Percentiles rank a stretch among this genome's conserved stretches.
Evolutionary conservation across 2,113 vertebrate genomes (phyloP).

Genomic region (Chionis minor): DNA sequence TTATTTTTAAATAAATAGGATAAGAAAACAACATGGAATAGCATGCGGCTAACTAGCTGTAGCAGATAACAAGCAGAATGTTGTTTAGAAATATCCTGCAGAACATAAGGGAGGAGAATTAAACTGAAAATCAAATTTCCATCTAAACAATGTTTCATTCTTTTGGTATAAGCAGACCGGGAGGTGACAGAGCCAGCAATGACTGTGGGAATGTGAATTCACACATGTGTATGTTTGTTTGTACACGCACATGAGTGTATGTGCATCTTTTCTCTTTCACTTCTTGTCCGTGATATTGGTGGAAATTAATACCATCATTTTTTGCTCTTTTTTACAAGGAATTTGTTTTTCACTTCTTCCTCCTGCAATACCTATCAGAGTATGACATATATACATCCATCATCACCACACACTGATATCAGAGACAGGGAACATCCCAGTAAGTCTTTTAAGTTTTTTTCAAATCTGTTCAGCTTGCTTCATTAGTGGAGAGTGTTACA

Average conservation of each 20-base stretch:
- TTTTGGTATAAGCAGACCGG: neutral
- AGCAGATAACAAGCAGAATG: neutral
- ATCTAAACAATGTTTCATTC: neutral
- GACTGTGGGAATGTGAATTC: neutral
- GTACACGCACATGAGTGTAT: accelerated
- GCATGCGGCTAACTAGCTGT: neutral
- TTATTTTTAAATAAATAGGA: neutral
- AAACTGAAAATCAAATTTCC: neutral
- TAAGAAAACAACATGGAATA: neutral
- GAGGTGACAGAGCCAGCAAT: neutral
- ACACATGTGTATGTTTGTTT: accelerated
- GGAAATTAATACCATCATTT: neutral
- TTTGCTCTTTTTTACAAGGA: neutral
- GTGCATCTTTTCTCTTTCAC: neutral
- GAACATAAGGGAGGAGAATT: neutral
- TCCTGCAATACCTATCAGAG: neutral
- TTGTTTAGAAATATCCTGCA: neutral
- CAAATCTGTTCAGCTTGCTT: neutral
- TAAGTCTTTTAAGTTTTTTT: neutral
- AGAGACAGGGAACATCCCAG: neutral
- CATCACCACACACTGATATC: neutral
- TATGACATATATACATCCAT: neutral
- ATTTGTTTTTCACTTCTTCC: neutral
- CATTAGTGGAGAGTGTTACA: neutral
- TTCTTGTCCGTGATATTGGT: neutral